Conservation (phyloP, 2,797 vertebrate genomes). For the Urocyon cinereoargenteus region DNA sequence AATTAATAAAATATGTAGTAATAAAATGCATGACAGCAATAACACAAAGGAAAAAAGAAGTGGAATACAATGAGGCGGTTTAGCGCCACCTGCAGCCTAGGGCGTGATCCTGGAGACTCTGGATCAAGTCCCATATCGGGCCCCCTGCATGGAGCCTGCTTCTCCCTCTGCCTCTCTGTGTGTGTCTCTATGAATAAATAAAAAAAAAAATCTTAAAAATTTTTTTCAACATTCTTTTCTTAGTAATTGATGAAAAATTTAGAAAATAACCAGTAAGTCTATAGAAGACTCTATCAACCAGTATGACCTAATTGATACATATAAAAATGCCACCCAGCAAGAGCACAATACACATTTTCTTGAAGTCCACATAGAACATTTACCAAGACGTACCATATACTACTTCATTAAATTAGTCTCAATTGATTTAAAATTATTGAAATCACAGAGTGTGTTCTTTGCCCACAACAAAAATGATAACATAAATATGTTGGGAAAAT, state of each 20-base stretch:
- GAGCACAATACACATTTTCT: background rate
- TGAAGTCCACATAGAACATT: background rate
- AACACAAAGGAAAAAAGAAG: background rate
- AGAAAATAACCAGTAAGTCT: background rate
- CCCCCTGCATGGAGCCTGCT: no score
- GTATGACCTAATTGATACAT: background rate
- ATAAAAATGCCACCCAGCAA: background rate
- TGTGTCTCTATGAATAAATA: no score
- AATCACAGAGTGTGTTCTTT: slow-evolving; percentile 23
- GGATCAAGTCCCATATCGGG: no score
- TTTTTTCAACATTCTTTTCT: background rate
- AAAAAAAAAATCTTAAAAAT: background rate
- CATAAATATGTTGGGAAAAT: background rate
- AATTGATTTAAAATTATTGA: slow-evolving; percentile 17
- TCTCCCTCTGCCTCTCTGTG: background rate
- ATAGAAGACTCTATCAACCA: background rate
- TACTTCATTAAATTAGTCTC: background rate
- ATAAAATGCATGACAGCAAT: background rate
- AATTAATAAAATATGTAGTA: background rate
- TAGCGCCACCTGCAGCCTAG: no score
- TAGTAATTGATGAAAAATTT: background rate
- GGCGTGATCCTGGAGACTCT: no score
- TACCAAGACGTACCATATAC: background rate
- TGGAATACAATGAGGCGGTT: background rate
- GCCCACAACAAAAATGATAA: background rate